Evolutionary conservation across 2,888 invertebrate species (phyloP).

Genomic region (Mactromeris polynyma): DNA sequence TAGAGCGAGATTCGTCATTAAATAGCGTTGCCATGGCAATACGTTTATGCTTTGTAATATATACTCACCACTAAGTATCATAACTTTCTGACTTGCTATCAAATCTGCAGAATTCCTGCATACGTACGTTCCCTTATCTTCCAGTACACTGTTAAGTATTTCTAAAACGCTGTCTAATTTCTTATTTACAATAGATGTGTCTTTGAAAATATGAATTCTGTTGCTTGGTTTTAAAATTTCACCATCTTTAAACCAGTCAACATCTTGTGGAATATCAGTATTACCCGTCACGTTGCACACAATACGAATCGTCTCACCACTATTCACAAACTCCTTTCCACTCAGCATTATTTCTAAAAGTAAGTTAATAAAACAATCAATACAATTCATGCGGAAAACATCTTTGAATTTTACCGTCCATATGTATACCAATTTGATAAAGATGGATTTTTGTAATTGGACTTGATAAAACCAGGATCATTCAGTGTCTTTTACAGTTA

Average conservation of each 20-base stretch:
- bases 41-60: neutral
- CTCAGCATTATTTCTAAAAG: conserved; percentile 58
- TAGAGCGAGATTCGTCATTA: neutral
- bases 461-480: no score
- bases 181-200: conserved; percentile 56
- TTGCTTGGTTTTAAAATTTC: conserved; percentile 50
- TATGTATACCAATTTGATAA: no score
- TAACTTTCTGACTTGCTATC: conserved; percentile 64
- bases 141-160: conserved; percentile 56
- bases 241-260: conserved; percentile 71
- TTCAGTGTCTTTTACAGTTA: no score
- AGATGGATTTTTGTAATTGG: no score
- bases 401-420: no score
- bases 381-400: no score
- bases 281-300: conserved; percentile 64
- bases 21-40: no score
- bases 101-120: conserved; percentile 65
- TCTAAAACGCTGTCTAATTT: conserved; percentile 68
- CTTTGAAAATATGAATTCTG: conserved; percentile 59
- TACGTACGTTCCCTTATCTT: conserved; percentile 68
- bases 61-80: conserved; percentile 67
- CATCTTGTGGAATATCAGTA: conserved; percentile 62
- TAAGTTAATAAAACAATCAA: no score
- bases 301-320: conserved; percentile 61
- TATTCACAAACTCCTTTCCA: conserved; percentile 61